These are phyloP conservation scores for Drosophila bipectinata DNA, from an alignment of 1,140 invertebrate genomes.

Conservation along the genomic window DNA sequence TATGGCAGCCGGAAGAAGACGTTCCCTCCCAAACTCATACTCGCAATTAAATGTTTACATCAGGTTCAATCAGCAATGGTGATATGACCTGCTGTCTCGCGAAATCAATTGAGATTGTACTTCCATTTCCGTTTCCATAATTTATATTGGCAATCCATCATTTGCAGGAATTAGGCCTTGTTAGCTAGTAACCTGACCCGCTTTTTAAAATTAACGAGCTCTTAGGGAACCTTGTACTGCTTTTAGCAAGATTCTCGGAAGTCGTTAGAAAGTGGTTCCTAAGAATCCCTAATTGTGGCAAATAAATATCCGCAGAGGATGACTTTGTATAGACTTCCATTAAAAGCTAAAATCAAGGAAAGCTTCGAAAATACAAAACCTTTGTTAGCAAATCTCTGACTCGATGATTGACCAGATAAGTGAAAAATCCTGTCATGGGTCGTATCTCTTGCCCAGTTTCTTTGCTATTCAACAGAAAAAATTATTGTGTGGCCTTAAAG, in stretches of 20 bases:
- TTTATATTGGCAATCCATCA: neutral
- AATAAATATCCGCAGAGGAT: neutral
- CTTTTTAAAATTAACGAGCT: neutral
- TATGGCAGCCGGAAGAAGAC: neutral
- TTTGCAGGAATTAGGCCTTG: constrained; percentile 1
- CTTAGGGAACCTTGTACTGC: neutral
- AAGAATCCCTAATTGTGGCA: neutral
- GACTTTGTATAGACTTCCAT: neutral
- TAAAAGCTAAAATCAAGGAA: no score
- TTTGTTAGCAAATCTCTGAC: no score
- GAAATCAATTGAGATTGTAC: constrained; percentile 1
- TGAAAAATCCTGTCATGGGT: neutral
- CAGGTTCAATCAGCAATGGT: constrained; percentile 28
- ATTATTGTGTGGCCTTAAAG: constrained; percentile 15
- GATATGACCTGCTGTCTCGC: constrained; percentile 18
- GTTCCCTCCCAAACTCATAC: constrained; percentile 23
- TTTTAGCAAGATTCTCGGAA: neutral
- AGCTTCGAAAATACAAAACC: no score
- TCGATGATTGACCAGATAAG: neutral
- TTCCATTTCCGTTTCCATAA: constrained; percentile 1
- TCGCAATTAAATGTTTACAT: constrained; percentile 52
- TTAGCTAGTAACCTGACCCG: constrained; percentile 1
- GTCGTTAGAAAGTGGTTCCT: neutral
- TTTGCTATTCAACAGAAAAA: neutral
- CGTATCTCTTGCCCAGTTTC: neutral